phyloP scores from a whole-genome alignment of 2,888 invertebrate species.

The Cheilosia pagana region DNA sequence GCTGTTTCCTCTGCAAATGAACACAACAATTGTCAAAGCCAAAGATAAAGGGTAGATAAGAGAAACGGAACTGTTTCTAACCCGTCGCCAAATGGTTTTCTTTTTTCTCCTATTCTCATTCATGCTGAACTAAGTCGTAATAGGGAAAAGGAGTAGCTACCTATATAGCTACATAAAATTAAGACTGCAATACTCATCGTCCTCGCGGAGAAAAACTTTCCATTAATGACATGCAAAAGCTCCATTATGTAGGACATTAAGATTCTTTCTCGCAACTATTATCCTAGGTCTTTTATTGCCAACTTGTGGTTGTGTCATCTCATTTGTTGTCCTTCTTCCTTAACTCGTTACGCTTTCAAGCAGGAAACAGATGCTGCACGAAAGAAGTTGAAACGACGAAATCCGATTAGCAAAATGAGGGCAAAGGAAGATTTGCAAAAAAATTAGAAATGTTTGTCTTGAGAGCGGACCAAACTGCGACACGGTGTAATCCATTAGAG shows the following conservation, averaged over 20 bases:
- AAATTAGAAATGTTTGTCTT: slow-evolving; percentile 54
- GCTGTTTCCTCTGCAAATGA: slow-evolving; percentile 32
- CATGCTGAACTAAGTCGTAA: slow-evolving; percentile 44
- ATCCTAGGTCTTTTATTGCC: slow-evolving; percentile 71
- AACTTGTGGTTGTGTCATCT: slow-evolving; percentile 75
- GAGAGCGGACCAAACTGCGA: slow-evolving; percentile 12
- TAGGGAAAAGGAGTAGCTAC: slow-evolving; percentile 22
- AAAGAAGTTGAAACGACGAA: slow-evolving; percentile 55
- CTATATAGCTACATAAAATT: slow-evolving; percentile 59
- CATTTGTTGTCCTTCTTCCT: slow-evolving; percentile 58
- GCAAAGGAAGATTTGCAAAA: slow-evolving; percentile 54
- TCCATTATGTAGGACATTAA: slow-evolving; percentile 74
- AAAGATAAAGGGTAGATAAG: slow-evolving; percentile 65
- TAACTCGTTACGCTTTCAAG: slow-evolving; percentile 54
- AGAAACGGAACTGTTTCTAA: slow-evolving; percentile 56
- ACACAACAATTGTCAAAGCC: slow-evolving; percentile 70
- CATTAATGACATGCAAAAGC: slow-evolving; percentile 75
- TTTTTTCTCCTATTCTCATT: slow-evolving; percentile 26
- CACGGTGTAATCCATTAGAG: slow-evolving; percentile 32
- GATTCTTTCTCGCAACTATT: slow-evolving; percentile 64
- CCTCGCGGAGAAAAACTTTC: slow-evolving; percentile 43
- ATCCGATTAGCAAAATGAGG: slow-evolving; percentile 69
- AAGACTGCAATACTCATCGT: slow-evolving; percentile 63
- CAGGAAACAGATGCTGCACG: slow-evolving; percentile 64
- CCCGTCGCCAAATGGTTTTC: slow-evolving; percentile 65